Percentiles rank a stretch among this genome's conserved stretches.
Conservation (phyloP, 2,113 vertebrate species). For the Glaucidium brasilianum region DNA sequence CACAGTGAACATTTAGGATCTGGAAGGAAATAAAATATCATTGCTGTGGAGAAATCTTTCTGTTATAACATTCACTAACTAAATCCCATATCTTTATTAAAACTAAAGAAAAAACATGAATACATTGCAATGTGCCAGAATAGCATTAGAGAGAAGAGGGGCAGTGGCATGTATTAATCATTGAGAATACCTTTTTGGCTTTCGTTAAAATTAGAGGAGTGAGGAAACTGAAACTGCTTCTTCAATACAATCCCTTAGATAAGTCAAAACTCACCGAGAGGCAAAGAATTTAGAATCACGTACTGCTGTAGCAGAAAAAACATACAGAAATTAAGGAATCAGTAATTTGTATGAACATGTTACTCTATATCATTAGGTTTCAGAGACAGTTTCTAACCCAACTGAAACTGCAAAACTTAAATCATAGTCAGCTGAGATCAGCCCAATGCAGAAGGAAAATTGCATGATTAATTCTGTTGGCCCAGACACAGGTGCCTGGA, state of each 20-base stretch:
- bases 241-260: background rate
- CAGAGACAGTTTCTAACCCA: background rate
- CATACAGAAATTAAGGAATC: background rate
- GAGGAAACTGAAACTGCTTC: background rate
- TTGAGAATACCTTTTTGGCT: background rate
- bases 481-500: background rate
- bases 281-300: background rate
- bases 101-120: background rate
- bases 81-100: background rate
- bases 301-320: background rate
- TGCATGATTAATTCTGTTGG: background rate
- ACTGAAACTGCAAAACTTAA: background rate
- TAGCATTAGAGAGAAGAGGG: background rate
- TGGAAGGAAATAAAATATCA: background rate
- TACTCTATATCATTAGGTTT: background rate
- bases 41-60: background rate
- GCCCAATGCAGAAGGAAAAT: background rate
- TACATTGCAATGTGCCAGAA: background rate
- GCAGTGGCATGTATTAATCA: background rate
- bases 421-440: background rate
- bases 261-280: background rate
- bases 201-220: background rate
- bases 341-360: background rate
- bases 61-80: background rate
- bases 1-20: background rate